These are phyloP conservation scores for Calameuta filiformis DNA, from an alignment of 2,888 invertebrate species.

Conservation along the genomic window DNA sequence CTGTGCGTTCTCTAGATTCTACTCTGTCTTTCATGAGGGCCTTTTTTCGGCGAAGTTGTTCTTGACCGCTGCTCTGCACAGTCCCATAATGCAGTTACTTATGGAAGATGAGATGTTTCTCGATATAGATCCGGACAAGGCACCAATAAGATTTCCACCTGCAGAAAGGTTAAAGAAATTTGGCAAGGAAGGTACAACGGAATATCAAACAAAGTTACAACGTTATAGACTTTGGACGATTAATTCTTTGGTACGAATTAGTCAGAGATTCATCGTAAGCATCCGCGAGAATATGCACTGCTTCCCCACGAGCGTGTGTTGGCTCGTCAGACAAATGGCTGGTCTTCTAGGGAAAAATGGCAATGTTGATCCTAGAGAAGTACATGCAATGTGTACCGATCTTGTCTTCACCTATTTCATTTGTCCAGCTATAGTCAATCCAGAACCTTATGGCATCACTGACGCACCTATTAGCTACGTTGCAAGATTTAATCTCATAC, in stretches of 20 bases:
- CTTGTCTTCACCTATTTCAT: conserved; percentile 93
- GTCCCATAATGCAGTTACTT: conserved; percentile 89
- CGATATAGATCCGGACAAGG: conserved; percentile 91
- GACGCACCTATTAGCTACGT: conserved; percentile 93
- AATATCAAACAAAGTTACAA: conserved; percentile 78
- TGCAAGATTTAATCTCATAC: conserved; percentile 88
- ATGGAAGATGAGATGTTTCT: conserved; percentile 92
- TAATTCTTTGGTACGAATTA: conserved; percentile 81
- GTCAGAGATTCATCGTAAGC: conserved; percentile 84
- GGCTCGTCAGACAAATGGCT: conserved; percentile 90
- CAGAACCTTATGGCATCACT: conserved; percentile 93
- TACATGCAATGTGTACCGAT: conserved; percentile 86
- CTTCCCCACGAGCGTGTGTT: conserved; percentile 90
- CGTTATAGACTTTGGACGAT: conserved; percentile 85
- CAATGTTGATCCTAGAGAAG: conserved; percentile 70
- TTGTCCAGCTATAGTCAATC: conserved; percentile 96
- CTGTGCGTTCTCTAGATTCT: conserved; percentile 88
- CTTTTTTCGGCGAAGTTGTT: conserved; percentile 93
- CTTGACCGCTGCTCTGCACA: conserved; percentile 90
- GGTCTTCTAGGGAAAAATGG: conserved; percentile 74
- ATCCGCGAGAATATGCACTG: conserved; percentile 87
- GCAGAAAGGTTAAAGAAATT: conserved; percentile 75
- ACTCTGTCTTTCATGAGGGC: conserved; percentile 89
- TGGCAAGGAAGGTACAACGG: conserved; percentile 79
- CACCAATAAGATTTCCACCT: conserved; percentile 73